phyloP scores from a whole-genome alignment of 2,797 vertebrate species.

The Mormyrus proboscirostris region DNA sequence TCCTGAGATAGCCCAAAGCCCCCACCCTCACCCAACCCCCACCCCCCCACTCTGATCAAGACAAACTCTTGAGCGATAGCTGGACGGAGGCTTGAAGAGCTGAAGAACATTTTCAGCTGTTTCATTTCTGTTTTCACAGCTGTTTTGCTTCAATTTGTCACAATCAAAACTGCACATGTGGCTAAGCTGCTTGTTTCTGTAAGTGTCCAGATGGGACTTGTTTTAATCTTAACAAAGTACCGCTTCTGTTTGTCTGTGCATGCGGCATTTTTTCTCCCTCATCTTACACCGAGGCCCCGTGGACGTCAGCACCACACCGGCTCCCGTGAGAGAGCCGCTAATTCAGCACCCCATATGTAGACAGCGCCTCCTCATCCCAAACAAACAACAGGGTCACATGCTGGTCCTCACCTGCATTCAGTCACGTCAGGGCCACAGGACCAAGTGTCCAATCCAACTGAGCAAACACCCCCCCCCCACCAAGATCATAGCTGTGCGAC shows the following conservation, averaged over 20 bases:
- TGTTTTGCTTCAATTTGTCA: background rate
- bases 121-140: background rate
- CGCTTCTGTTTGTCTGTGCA: background rate
- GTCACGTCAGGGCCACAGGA: background rate
- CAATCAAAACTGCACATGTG: background rate
- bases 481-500: background rate
- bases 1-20: background rate
- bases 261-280: background rate
- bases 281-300: background rate
- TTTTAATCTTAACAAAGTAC: background rate
- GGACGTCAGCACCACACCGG: background rate
- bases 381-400: background rate
- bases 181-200: background rate
- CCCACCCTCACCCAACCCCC: background rate
- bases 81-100: background rate
- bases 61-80: background rate
- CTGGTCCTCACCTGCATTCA: background rate
- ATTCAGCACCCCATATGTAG: background rate
- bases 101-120: background rate
- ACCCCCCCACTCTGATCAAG: background rate
- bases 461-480: background rate
- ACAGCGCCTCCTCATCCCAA: background rate
- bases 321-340: background rate
- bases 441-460: background rate
- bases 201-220: background rate